Conservation (phyloP, 1,140 invertebrate species). For the Eurosta solidaginis region DNA sequence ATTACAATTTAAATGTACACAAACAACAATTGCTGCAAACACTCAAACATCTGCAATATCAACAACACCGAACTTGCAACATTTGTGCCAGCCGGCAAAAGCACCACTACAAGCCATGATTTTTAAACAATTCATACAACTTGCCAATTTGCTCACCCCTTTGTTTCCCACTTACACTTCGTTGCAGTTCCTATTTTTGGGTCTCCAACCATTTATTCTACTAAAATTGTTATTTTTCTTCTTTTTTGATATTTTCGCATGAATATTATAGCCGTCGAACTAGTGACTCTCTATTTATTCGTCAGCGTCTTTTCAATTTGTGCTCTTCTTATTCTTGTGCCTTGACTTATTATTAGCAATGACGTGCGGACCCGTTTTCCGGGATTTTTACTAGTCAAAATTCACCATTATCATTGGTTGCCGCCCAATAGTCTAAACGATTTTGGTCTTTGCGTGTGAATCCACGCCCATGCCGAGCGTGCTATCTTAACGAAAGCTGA, state of each 20-base stretch:
- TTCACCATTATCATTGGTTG: no score
- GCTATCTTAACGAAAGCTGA: no score
- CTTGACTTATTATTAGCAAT: no score
- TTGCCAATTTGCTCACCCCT: constrained; percentile 4
- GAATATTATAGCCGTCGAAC: not conserved
- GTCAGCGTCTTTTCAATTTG: no score
- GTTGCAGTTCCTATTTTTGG: not conserved
- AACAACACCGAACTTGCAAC: not conserved
- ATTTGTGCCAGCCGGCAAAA: not conserved
- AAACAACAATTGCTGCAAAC: not conserved
- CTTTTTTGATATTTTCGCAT: not conserved
- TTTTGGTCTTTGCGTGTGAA: no score
- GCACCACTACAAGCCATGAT: not conserved
- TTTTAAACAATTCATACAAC: constrained; percentile 21
- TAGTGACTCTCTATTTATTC: no score
- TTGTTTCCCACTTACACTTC: constrained; percentile 13
- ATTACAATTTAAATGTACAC: not conserved
- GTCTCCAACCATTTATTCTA: constrained; percentile 1
- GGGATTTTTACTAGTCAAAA: not conserved
- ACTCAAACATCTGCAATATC: not conserved
- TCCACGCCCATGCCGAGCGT: no score
- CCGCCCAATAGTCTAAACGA: no score
- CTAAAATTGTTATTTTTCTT: not conserved
- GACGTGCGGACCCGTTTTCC: no score
- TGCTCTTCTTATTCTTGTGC: no score